Base-by-base conservation (phyloP, 1,140 invertebrate species). In the Maconellicoccus hirsutus region DNA sequence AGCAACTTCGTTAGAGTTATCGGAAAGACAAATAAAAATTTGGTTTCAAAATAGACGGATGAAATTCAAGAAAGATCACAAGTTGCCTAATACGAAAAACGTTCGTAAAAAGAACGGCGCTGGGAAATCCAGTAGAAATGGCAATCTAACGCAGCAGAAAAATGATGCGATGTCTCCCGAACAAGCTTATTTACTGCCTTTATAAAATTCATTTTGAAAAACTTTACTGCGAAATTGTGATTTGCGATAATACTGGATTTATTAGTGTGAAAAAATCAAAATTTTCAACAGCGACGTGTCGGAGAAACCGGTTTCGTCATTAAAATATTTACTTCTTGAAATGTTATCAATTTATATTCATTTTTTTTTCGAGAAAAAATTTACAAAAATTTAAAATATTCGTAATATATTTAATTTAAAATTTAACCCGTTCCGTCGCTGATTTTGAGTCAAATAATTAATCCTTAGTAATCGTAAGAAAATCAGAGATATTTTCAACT, bases 21-120 rank as follows among this genome's bases (percentile, higher is more conserved):
- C 92, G 27, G 96, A 98, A 79, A 83, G 96, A 75, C 96, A 98
- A 83, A 98, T 98, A 77, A 98, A 98, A 85, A 98, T 98, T 77
- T 98, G 95, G 95, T 96, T 96, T 78, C 93, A 96, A 79, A 96
- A 96, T 79, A 84, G 93, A 73, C 81, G 89, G 70, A 98, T 98
- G 94, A 98, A 97, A 80, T 96, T 90, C 89, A 98, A 98, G 82
- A 97, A 98, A 80, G 94, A 97, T 84, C 95, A 96, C 83, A 96
- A 96, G 82, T 83, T 96, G 75, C 94, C 94, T 61, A 96, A 96
- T 82, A 96, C 94, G 75, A 96, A 96, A 82, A 96, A 96, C 80
- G 92, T 95, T 14, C 85, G 93, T 71, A 86, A 89, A 86, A 96
- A 93, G 90, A 89, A 86, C 76, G 89, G 89, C 59, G 86, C 86